Percentiles rank a stretch among this genome's conserved stretches.
Evolutionary conservation across 1,140 invertebrate genomes (phyloP).

Genomic region (Leucophenga varia): DNA sequence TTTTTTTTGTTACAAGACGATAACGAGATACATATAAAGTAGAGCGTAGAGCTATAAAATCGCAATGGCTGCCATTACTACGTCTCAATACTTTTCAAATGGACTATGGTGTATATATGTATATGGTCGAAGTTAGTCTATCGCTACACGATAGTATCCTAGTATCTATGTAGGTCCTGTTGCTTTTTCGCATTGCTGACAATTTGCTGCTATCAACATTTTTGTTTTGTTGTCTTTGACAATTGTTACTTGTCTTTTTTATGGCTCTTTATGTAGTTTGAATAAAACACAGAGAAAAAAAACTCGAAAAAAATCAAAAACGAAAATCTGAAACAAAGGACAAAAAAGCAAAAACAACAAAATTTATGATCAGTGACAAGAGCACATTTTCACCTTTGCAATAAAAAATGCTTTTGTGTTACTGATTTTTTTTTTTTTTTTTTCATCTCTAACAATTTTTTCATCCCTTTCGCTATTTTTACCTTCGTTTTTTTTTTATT

Average conservation of each 20-base stretch:
- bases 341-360: conserved; percentile 23
- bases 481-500: conserved; percentile 29
- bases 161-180: too few relatives aligned
- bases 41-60: too few relatives aligned
- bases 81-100: too few relatives aligned
- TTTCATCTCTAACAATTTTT: conserved; percentile 18
- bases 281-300: conserved; percentile 17
- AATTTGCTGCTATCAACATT: too few relatives aligned
- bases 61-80: too few relatives aligned
- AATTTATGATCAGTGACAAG: conserved; percentile 53
- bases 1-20: too few relatives aligned
- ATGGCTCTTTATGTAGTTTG: conserved; percentile 33
- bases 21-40: too few relatives aligned
- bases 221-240: conserved; percentile 22
- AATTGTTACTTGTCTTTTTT: conserved; percentile 45
- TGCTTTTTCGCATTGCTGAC: too few relatives aligned
- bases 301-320: conserved; percentile 12
- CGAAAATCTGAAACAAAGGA: conserved; percentile 16
- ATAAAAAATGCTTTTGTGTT: background rate
- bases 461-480: conserved; percentile 15
- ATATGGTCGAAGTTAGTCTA: too few relatives aligned
- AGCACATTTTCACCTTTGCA: conserved; percentile 30
- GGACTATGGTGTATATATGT: too few relatives aligned
- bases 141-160: too few relatives aligned
- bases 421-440: conserved; percentile 1